phyloP scores from a whole-genome alignment of 2,888 invertebrate species.

The Drosophila setosimentum region DNA sequence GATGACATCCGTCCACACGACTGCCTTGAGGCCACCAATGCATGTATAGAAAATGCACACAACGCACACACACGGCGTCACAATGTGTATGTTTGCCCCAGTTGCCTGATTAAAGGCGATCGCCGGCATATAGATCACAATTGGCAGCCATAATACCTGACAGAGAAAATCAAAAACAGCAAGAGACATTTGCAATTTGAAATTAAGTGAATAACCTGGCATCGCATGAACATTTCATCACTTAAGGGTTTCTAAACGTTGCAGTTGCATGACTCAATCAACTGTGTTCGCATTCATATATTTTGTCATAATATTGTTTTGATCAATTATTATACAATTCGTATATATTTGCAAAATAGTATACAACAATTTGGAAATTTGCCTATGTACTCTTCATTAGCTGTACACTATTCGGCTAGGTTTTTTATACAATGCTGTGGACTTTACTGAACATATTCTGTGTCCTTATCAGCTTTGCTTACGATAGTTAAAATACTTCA shows the following conservation, averaged over 20 bases:
- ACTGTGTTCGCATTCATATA: not conserved
- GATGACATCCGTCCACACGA: conserved; percentile 91
- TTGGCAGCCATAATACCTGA: conserved; percentile 90
- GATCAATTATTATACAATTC: not conserved
- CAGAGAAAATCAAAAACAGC: not conserved
- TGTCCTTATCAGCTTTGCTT: not conserved
- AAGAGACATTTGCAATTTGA: not conserved
- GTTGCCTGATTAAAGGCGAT: conserved; percentile 92
- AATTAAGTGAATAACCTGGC: not conserved
- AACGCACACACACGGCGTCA: conserved; percentile 90
- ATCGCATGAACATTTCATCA: not conserved
- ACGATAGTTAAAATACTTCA: not conserved
- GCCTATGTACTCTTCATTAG: not conserved
- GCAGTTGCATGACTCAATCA: not conserved
- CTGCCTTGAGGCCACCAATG: conserved; percentile 89
- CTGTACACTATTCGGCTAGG: no score
- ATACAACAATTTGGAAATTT: not conserved
- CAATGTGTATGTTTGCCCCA: conserved; percentile 90
- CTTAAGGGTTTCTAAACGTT: not conserved
- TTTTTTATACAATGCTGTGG: no score
- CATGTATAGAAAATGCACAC: conserved; percentile 93
- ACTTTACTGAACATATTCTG: no score
- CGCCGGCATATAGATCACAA: conserved; percentile 90
- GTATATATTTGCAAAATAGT: not conserved
- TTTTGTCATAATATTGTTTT: not conserved